Base-by-base conservation (phyloP, 2,113 vertebrate genomes). In the Cryptoleucopteryx plumbea region DNA sequence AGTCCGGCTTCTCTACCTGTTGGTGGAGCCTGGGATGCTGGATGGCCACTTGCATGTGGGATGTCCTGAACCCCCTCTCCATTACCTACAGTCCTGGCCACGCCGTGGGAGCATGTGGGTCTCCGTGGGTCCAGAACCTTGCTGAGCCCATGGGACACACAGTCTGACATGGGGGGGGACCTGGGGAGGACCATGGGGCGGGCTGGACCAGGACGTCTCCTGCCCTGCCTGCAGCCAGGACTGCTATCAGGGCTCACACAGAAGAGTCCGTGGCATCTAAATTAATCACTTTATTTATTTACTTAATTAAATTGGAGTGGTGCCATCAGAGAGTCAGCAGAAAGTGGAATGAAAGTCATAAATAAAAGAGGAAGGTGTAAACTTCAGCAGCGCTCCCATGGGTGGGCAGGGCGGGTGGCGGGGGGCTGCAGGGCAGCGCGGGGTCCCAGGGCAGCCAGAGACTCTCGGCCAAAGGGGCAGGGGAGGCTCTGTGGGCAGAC, bases 101-200 rank as follows among this genome's bases (percentile, higher is more conserved):
- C 19, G 2, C 55, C 0, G 0, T 5, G 18, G 73, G 29, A 58
- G 36, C 83, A 43, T 1, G 4, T 20, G 68, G 62, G 32, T 21
- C 5, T 29, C 50, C 0, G 4, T 38, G 67, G 43, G 27, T 34
- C 38, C 20, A 8, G 55, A 42, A 26, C 42, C 3, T 2, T 7
- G 25, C 61, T 52, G 58, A 75, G 38, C 55, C 38, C 50, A 38
- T 0, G 1, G 36, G 66, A 42, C 47, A 59, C 32, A 26, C 13
- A 19, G n/a, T 8, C 77, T 53, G 52, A 34, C 21, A 8, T 0
- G 2, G 11, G 10, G 14, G 9, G 11, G 9, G 6, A 6, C n/a
- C 1, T 0, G 6, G 16, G n/a, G 67, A 18, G 7, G 4, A 9
- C 10, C 2, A 0, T 0, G 3, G 66, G 52, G 7, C 0, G 4